phyloP scores from a whole-genome alignment of 2,888 invertebrate genomes.

The Dicycla oo region DNA sequence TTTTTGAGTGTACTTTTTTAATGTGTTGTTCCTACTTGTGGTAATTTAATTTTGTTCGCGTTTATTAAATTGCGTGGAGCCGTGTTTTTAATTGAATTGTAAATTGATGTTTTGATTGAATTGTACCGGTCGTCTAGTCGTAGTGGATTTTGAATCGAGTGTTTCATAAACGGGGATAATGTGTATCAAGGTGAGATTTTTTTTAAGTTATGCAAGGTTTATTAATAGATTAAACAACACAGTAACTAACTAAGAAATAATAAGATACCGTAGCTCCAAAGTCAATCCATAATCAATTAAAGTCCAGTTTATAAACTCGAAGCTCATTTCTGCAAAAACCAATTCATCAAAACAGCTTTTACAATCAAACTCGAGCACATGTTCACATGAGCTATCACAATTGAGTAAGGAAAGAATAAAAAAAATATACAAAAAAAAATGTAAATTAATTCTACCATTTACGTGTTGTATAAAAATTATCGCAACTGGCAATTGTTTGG shows the following conservation, averaged over 20 bases:
- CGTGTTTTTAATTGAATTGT: conserved; percentile 54
- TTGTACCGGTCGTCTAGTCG: background rate
- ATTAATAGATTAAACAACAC: background rate
- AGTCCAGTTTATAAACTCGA: background rate
- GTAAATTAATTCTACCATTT: conserved; percentile 72
- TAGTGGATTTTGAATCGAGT: conserved; percentile 34
- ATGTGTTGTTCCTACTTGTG: conserved; percentile 55
- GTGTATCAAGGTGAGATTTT: conserved; percentile 31
- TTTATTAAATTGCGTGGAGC: conserved; percentile 59
- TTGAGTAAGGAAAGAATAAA: conserved; percentile 26
- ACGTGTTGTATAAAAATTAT: conserved; percentile 67
- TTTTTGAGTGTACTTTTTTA: conserved; percentile 66
- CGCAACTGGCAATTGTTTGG: conserved; percentile 72
- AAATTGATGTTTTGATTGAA: conserved; percentile 44
- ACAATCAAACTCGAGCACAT: conserved; percentile 14
- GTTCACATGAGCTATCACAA: conserved; percentile 48
- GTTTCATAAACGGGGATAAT: conserved; percentile 17
- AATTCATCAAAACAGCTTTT: conserved; percentile 38
- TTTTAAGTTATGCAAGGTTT: background rate
- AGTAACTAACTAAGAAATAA: background rate
- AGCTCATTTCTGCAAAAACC: background rate
- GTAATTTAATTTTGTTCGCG: conserved; percentile 62
- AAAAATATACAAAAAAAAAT: conserved; percentile 55
- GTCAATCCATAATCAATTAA: background rate
- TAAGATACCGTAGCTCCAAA: background rate